Percentiles rank a stretch among this genome's conserved stretches.
Evolutionary conservation across 2,113 vertebrate species (phyloP).

Genomic region (Procavia capensis): DNA sequence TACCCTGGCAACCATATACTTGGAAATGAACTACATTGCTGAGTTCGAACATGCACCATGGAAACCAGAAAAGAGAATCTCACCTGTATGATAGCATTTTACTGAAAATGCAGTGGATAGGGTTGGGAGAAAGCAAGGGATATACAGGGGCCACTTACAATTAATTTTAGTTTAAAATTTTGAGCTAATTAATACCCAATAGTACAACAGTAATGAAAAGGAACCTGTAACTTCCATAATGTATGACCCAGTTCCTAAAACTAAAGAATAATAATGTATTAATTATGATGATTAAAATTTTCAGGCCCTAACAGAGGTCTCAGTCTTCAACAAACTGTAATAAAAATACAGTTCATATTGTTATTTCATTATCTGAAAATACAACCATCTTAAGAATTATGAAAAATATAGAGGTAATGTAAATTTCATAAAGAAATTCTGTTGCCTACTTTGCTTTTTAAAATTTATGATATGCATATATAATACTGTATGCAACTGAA

Average conservation of each 20-base stretch:
- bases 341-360: neutral
- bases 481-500: neutral
- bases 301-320: neutral
- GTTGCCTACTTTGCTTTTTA: neutral
- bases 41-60: conserved; percentile 60
- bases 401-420: neutral
- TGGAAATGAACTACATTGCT: conserved; percentile 56
- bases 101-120: neutral
- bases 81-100: conserved; percentile 55
- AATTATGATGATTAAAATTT: conserved; percentile 33
- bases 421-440: neutral
- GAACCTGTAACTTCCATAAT: neutral
- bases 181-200: neutral
- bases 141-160: conserved; percentile 2
- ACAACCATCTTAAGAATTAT: neutral
- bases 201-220: neutral
- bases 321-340: neutral
- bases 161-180: conserved; percentile 23
- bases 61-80: conserved; percentile 69
- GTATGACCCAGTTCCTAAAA: neutral
- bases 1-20: conserved; percentile 71
- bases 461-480: neutral
- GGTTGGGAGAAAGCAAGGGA: neutral
- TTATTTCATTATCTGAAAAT: conserved; percentile 32
- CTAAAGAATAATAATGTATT: neutral